Evolutionary conservation across 2,888 invertebrate species (phyloP).

Genomic region (Zelleria hepariella): DNA sequence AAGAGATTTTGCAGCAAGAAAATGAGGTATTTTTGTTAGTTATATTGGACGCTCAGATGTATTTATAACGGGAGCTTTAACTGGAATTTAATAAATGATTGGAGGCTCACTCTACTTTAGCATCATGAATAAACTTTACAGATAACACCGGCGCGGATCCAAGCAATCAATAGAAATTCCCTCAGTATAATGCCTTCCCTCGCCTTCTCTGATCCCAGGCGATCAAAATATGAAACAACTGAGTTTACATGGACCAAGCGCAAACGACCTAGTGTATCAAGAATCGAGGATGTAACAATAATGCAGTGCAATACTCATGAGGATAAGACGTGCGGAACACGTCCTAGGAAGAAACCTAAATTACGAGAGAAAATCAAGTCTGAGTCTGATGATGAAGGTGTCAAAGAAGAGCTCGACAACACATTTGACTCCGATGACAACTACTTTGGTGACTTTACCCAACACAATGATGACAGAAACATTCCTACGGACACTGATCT

Average conservation of each 20-base stretch:
- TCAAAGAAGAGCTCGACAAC: slow-evolving; percentile 16
- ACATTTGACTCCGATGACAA: slow-evolving; percentile 17
- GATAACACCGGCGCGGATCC: slow-evolving; percentile 37
- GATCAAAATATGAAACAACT: slow-evolving; percentile 32
- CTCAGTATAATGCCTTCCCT: slow-evolving; percentile 33
- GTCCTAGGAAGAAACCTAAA: slow-evolving; percentile 9
- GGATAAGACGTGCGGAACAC: slow-evolving; percentile 27
- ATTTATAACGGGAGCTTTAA: too few relatives aligned
- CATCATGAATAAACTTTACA: slow-evolving; percentile 26
- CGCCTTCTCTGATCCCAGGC: slow-evolving; percentile 31
- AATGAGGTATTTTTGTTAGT: slow-evolving; percentile 33
- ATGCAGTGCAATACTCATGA: slow-evolving; percentile 36
- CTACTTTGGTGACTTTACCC: slow-evolving; percentile 15
- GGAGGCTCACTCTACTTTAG: too few relatives aligned
- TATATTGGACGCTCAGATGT: too few relatives aligned
- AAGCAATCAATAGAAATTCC: slow-evolving; percentile 27
- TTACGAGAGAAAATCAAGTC: slow-evolving; percentile 3
- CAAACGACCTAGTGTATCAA: slow-evolving; percentile 24
- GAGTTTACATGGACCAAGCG: slow-evolving; percentile 41
- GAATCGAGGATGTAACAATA: slow-evolving; percentile 26
- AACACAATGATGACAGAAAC: slow-evolving; percentile 11
- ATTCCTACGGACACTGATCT: slow-evolving; percentile 16
- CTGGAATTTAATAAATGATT: too few relatives aligned
- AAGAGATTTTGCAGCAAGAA: slow-evolving; percentile 38
- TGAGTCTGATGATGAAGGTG: slow-evolving; percentile 11